Evolutionary conservation across 2,797 vertebrate genomes (phyloP).

Genomic region (Erethizon dorsatum): DNA sequence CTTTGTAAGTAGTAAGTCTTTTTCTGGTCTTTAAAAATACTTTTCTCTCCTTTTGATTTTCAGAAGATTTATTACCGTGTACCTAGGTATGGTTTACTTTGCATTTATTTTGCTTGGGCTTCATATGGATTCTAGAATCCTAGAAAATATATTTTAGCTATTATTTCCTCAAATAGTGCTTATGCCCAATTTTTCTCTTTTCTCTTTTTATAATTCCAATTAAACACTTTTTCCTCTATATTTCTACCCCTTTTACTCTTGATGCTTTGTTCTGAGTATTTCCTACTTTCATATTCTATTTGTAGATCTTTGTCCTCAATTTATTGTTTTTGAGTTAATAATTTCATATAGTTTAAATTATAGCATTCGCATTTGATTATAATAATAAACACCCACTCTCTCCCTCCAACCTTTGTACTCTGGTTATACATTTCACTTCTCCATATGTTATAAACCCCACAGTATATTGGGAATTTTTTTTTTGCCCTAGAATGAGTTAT

Average conservation of each 20-base stretch:
- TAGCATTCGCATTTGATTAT: not conserved
- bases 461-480: not conserved
- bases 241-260: not conserved
- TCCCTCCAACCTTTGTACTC: not conserved
- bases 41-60: not conserved
- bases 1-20: not conserved
- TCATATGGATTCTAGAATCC: not conserved
- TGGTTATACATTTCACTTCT: not conserved
- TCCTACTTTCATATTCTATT: not conserved
- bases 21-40: not conserved
- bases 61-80: not conserved
- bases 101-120: not conserved
- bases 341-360: not conserved
- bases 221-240: not conserved
- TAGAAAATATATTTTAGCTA: not conserved
- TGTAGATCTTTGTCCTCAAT: not conserved
- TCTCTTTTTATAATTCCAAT: not conserved
- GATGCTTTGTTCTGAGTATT: conserved; percentile 10
- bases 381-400: not conserved
- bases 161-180: not conserved
- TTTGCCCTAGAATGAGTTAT: not conserved
- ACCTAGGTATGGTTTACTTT: not conserved
- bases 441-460: not conserved
- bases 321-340: not conserved
- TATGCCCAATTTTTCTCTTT: not conserved